Evolutionary conservation across 2,888 invertebrate genomes (phyloP), one percentile per base, ranked within the genome.

Genomic region (Spialia ferax): DNA sequence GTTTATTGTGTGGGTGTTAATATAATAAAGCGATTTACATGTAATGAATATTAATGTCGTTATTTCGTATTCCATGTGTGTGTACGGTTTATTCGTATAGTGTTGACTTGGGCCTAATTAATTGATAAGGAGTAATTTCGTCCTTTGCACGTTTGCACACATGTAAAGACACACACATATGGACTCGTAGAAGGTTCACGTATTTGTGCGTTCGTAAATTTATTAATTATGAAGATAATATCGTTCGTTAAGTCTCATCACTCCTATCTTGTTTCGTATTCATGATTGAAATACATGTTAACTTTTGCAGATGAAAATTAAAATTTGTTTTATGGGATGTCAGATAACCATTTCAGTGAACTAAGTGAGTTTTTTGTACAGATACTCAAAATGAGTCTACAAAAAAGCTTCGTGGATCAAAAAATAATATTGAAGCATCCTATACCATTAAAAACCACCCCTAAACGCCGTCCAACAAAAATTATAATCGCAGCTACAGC

Each of bases 11-110:
- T 52, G 68, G 63, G 68, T 71, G 71, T 68, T 50, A 52, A 59
- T 65, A 69, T 73, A 70, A 73, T 73, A 73, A 73, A 74, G 71
- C 69, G 63, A 71, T 74, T 75, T 71, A 66, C 71, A 74, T 74
- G 54, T 61, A 62, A 73, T 73, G 73, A 74, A 73, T 75, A 75
- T 73, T 71, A 70, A 74, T 68, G 52, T 42, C 42, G 61, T n/a
- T 62, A 48, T 65, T 55, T 55, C 61, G 62, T 50, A 62, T 66
- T 65, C 11, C 29, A 20, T 48, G 61, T 68, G 64, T 63, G 69
- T 64, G 18, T 22, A 62, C 60, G 23, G 66, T 60, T 54, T 32
- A 54, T 71, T 71, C 35, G 11, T 55, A 22, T 59, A 38, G 38
- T 57, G 63, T 63, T 69, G 68, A 68, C 64, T 69, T 50, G 48